Evolutionary conservation across 2,113 vertebrate species (phyloP), one percentile per base, ranked within the genome.

Genomic region (Thinocorus orbignyianus): DNA sequence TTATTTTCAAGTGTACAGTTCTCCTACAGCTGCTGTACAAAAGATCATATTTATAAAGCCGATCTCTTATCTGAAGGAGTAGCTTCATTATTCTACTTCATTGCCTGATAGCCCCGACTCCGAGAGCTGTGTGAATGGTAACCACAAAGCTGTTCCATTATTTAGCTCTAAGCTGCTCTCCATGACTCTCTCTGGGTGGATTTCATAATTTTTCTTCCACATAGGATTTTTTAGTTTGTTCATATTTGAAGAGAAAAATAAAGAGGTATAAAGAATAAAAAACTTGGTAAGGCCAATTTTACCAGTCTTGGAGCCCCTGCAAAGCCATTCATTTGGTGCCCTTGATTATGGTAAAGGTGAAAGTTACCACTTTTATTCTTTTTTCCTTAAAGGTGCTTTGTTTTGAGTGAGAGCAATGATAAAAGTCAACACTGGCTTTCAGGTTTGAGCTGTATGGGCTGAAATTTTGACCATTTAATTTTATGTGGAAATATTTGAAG

Each of bases 21-120:
- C 95, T 95, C 83, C 90, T 95, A 95, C 89, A 90, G 96, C 87
- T 96, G 91, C 95, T 95, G 94, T 97, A 96, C 92, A 97, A 97
- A 96, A 97, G 94, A 97, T 97, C 95, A 96, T 95, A 95, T 97
- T 96, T 97, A 97, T 96, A 96, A 96, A 96, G 92, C 91, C 1
- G 33, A 96, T 97, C 95, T 97, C 96, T 97, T 96, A 97, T 97
- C 94, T 96, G 94, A 97, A 97, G 96, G 82, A 96, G 93, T 90
- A 96, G 93, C 92, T 97, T 97, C 96, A 97, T 95, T 97, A 96
- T 96, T 97, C 94, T 97, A 82, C 90, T 94, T 96, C 97, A 73
- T 97, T 96, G 93, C 94, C 77, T 97, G 96, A 97, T 95, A 96
- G 96, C 93, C 94, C 90, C 3, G 66, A 77, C 96, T 97, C 92